Evolutionary conservation across 2,113 vertebrate species (phyloP).

Genomic region (Patagioenas fasciata): DNA sequence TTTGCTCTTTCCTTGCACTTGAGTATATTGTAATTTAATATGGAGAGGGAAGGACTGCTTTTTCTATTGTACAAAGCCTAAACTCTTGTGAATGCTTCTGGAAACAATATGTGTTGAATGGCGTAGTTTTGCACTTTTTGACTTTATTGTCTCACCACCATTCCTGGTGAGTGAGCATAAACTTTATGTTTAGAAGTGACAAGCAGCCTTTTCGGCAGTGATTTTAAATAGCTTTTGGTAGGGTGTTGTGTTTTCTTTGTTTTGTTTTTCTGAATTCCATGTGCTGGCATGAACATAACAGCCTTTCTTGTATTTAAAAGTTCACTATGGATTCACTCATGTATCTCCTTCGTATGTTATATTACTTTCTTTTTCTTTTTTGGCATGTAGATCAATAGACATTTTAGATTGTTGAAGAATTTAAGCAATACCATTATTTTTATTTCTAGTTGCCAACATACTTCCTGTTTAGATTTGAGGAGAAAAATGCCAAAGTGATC

Average conservation of each 20-base stretch:
- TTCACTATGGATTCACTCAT: background rate
- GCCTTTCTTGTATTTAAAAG: background rate
- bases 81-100: background rate
- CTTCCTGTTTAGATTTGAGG: background rate
- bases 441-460: background rate
- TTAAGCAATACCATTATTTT: background rate
- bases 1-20: background rate
- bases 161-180: background rate
- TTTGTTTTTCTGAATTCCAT: background rate
- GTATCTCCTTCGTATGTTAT: background rate
- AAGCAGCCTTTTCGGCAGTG: background rate
- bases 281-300: background rate
- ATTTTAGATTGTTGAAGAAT: background rate
- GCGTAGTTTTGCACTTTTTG: background rate
- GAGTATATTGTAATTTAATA: background rate
- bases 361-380: background rate
- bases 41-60: background rate
- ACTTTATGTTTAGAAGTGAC: background rate
- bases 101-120: background rate
- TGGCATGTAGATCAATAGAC: background rate
- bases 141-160: background rate
- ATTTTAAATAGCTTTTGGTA: background rate
- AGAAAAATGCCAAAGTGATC: background rate
- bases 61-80: background rate
- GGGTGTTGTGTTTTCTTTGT: accelerated